Conservation (phyloP, 1,140 invertebrate genomes). For the Cydia amplana region DNA sequence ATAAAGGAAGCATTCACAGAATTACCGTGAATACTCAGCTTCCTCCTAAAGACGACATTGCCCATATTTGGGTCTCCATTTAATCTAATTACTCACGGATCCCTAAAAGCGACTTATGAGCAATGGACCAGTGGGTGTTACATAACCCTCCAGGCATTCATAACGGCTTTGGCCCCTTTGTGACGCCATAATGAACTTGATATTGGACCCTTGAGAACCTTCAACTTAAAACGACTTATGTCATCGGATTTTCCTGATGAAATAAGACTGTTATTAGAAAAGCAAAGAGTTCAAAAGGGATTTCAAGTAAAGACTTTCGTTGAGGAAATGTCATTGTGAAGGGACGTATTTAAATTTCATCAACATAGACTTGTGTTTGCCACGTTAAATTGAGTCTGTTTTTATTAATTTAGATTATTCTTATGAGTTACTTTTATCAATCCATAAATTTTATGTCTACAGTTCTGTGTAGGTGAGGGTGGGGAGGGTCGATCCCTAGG, state of each 20-base stretch:
- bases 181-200: slow-evolving; percentile 17
- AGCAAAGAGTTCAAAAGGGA: background rate
- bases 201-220: background rate
- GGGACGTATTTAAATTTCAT: background rate
- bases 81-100: background rate
- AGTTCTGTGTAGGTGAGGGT: too few species aligned
- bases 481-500: too few species aligned
- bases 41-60: too few species aligned
- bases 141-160: slow-evolving; percentile 15
- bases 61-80: too few species aligned
- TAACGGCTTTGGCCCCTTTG: slow-evolving; percentile 15
- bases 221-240: background rate
- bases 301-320: background rate
- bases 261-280: background rate
- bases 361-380: background rate
- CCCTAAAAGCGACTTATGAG: slow-evolving; percentile 10
- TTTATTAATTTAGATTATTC: background rate
- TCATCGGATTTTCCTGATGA: background rate
- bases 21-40: too few species aligned
- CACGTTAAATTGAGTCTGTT: background rate
- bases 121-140: slow-evolving; percentile 7
- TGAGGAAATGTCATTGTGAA: slow-evolving; percentile 11
- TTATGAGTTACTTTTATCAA: background rate
- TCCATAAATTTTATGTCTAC: too few species aligned
- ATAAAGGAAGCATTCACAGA: too few species aligned